A percentile compares a stretch with the other conserved stretches of the same genome.
phyloP scores from a whole-genome alignment of 2,797 vertebrate species.

The Xiphophorus birchmanni region DNA sequence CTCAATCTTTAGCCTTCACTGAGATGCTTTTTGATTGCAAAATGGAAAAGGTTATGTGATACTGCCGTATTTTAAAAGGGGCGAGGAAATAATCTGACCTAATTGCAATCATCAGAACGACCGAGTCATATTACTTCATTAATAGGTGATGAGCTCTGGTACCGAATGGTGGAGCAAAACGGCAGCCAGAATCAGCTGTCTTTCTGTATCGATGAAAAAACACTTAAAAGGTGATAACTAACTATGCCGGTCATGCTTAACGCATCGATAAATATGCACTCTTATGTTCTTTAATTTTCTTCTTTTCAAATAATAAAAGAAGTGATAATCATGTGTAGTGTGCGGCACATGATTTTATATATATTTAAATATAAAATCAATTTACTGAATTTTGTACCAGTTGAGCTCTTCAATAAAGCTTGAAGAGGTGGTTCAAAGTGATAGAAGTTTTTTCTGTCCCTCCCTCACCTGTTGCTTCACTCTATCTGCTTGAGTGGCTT shows the following conservation, averaged over 20 bases:
- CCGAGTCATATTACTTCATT: slow-evolving; percentile 72
- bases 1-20: slow-evolving; percentile 51
- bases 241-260: slow-evolving; percentile 28
- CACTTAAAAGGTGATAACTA: slow-evolving; percentile 56
- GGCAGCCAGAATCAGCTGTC: slow-evolving; percentile 29
- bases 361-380: too few relatives aligned
- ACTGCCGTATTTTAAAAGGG: slow-evolving; percentile 42
- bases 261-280: background rate
- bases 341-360: background rate
- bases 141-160: slow-evolving; percentile 66
- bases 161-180: slow-evolving; percentile 64
- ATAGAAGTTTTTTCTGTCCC: background rate
- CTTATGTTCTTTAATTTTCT: background rate
- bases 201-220: slow-evolving; percentile 74
- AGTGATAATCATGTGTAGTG: background rate
- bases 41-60: slow-evolving; percentile 55
- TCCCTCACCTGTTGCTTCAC: background rate
- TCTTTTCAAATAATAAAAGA: background rate
- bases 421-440: background rate
- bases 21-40: slow-evolving; percentile 51
- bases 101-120: slow-evolving; percentile 57
- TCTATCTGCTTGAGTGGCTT: background rate
- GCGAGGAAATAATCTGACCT: slow-evolving; percentile 62
- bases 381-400: background rate
- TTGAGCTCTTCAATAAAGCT: background rate